Base-by-base conservation (phyloP, 2,888 invertebrate genomes). In the Eupithecia pulchellata region DNA sequence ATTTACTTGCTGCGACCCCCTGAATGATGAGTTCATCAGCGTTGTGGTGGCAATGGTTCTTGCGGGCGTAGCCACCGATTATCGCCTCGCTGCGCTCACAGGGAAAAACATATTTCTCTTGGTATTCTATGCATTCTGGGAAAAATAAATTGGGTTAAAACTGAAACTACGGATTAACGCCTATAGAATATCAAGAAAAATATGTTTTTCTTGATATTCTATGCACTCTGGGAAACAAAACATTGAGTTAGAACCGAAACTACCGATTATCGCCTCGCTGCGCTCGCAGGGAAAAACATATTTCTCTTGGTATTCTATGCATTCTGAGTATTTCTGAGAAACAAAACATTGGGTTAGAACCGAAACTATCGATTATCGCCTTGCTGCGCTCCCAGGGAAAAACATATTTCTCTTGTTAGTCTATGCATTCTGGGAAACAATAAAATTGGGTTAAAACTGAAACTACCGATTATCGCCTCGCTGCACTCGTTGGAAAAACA, bases 41-140 rank as follows among this genome's bases (percentile, higher is more conserved):
- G 25, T 76, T 82, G 73, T 89, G 89, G 6, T 83, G 79, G 60
- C 89, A 89, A 4, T 75, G 76, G 74, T 80, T 81, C 0, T 75
- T 66, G 0, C 89, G 75, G 1, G 71, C 77, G 11, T 71, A 58
- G 0, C 75, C 83, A 0, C 83, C 84, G 0, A 69, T 69, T 9
- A 87, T 60, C 0, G 84, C 77, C 8, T 77, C 79, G 0, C 81
- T 75, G 3, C 70, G 72, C 42, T 77, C 77, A 60, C 89, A 90
- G 0, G 89, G 89, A 39, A 83, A 89, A 0, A 90, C 81, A 6
- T 80, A 71, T 34, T 78, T 76, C 57, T 88, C 82, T 36, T 89
- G 89, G 69, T 89, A 89, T 2, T 89, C 89, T 5, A 90, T 73
- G 67, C 89, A 90, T 68, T 86, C 89, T 90, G 82, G 29, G 17